A percentile compares a stretch with the other conserved stretches of the same genome.
phyloP scores from a whole-genome alignment of 2,797 vertebrate genomes.

The Taenioides sp. region DNA sequence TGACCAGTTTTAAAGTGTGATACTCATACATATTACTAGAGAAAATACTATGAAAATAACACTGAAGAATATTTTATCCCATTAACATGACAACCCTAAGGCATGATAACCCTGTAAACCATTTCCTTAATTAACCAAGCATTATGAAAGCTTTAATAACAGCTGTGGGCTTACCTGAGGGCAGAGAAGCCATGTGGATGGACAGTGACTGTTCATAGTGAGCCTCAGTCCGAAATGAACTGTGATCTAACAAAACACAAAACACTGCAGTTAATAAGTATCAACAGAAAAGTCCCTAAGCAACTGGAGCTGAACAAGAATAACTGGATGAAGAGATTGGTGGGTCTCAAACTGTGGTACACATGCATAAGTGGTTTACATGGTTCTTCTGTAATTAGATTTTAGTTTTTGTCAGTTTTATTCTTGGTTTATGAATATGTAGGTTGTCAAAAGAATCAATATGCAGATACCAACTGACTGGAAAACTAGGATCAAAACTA shows the following conservation, averaged over 20 bases:
- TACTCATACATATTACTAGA: not conserved
- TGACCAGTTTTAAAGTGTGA: not conserved
- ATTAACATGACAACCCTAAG: not conserved
- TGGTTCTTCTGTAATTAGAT: not conserved
- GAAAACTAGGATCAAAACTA: too few relatives aligned
- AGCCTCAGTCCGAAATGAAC: slow-evolving; percentile 31
- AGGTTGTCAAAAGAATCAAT: not conserved
- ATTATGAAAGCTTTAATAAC: not conserved
- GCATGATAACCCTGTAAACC: not conserved
- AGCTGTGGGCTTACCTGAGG: slow-evolving; percentile 54
- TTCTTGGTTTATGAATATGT: not conserved
- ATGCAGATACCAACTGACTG: too few relatives aligned
- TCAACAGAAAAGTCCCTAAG: slow-evolving; percentile 43
- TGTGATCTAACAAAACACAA: slow-evolving; percentile 45
- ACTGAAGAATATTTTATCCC: not conserved
- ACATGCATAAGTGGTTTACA: not conserved
- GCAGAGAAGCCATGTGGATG: slow-evolving; percentile 23
- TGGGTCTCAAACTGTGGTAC: not conserved
- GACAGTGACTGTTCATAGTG: slow-evolving; percentile 25
- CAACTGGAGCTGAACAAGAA: slow-evolving; percentile 25
- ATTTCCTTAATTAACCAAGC: not conserved
- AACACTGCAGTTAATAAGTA: slow-evolving; percentile 1
- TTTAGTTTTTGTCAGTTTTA: not conserved
- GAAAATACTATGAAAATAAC: too few relatives aligned
- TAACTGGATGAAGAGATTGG: not conserved